Conservation (phyloP, 2,113 vertebrate species). For the Sterrhoptilus dennistouni region DNA sequence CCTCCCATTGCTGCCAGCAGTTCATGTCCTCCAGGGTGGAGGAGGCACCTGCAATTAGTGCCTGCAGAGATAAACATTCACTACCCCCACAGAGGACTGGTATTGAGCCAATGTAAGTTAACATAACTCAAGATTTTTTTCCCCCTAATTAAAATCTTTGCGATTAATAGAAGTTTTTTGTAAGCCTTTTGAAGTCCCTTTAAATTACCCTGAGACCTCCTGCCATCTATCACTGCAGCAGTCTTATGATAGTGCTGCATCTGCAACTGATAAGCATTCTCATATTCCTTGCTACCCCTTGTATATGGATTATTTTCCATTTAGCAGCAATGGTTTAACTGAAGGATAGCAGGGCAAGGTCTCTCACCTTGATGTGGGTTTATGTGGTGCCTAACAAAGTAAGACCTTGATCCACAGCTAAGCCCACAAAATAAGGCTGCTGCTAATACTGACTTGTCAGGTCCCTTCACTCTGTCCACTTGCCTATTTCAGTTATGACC, state of each 20-base stretch:
- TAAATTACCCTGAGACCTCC: neutral
- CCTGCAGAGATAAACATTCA: neutral
- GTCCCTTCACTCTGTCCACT: neutral
- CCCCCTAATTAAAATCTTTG: neutral
- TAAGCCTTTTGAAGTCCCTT: neutral
- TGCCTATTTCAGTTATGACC: slow-evolving; percentile 10
- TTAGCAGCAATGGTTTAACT: neutral
- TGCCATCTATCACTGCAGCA: neutral
- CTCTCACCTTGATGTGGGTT: slow-evolving; percentile 25
- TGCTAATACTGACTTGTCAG: slow-evolving; percentile 16
- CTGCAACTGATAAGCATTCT: neutral
- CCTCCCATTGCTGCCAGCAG: neutral
- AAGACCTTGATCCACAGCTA: slow-evolving; percentile 52
- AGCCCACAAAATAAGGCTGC: slow-evolving; percentile 5
- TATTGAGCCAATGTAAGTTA: neutral
- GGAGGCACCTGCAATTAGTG: neutral
- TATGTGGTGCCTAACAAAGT: slow-evolving; percentile 28
- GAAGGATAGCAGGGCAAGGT: slow-evolving; percentile 36
- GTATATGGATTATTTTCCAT: neutral
- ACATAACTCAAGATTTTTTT: neutral
- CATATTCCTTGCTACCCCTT: neutral
- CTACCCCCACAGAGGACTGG: neutral
- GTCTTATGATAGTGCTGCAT: neutral
- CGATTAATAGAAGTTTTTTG: neutral
- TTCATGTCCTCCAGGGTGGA: neutral